Evolutionary conservation across 2,888 invertebrate species (phyloP), one percentile per base, ranked within the genome.

Genomic region (Formica aserva): DNA sequence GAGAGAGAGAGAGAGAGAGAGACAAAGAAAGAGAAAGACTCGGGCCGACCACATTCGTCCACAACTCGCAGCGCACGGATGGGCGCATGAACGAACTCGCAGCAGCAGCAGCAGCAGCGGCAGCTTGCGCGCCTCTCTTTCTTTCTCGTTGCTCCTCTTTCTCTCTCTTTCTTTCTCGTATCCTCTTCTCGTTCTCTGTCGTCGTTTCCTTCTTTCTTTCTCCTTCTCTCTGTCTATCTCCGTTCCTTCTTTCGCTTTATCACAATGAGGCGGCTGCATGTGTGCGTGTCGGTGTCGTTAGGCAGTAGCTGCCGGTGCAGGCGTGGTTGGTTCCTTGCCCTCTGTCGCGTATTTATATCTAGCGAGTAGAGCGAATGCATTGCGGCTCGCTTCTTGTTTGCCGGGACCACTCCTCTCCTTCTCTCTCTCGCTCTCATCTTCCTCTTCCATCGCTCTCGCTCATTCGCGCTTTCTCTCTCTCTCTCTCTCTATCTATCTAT

Each of bases 261-360:
- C 91, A 91, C 91, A 91, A 91, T 91, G 91, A 91, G 48, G 85
- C 86, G 87, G 72, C 84, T 84, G 86, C 89, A 87, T 87, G 87
- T 89, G 87, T 89, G 87, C 91, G 91, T 91, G 89, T 86, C 85
- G 89, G 90, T 91, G 89, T 89, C 90, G 90, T 89, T 91, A 91
- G 91, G 91, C 92, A 90, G 91, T 92, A 91, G 91, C 90, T 90
- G 92, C 89, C 88, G 91, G 88, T 91, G 89, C 91, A 91, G 91
- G 90, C 90, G 90, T 90, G 90, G 90, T 91, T 92, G 93, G 93
- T 93, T 92, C 93, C 92, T 93, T 93, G 93, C 93, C 93, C 93
- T 93, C 93, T 92, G 92, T 92, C 92, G 93, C 93, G 92, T 93
- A 93, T 93, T 93, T 93, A 93, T 93, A 93, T 93, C 93, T 92